These are phyloP conservation scores for Clamator glandarius DNA, from an alignment of 2,797 vertebrate species.

Conservation along the genomic window DNA sequence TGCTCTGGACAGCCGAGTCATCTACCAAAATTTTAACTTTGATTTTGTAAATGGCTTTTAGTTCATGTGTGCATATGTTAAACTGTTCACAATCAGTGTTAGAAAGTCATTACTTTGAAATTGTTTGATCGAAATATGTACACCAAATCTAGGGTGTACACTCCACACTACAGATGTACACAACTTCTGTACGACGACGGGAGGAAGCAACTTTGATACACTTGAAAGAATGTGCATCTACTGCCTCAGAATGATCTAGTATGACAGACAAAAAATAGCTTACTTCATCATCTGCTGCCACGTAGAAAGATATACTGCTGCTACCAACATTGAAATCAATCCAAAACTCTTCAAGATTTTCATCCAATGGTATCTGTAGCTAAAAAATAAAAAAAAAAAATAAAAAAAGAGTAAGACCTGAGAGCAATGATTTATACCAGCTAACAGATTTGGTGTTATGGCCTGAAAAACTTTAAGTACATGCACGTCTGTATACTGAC, in stretches of 20 bases:
- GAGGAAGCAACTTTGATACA: background rate
- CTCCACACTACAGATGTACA: background rate
- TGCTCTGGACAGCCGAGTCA: background rate
- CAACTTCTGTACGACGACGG: background rate
- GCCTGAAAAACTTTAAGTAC: background rate
- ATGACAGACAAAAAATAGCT: background rate
- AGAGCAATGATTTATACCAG: background rate
- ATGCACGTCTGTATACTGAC: background rate
- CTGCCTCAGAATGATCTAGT: background rate
- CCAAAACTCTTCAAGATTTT: conserved; percentile 95
- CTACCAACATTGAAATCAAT: conserved; percentile 95
- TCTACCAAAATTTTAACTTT: background rate
- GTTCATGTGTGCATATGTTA: rapidly evolving
- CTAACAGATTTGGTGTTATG: background rate
- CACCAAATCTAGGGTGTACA: background rate
- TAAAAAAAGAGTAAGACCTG: background rate
- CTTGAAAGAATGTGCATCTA: background rate
- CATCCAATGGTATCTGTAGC: conserved; percentile 92
- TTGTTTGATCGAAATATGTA: background rate
- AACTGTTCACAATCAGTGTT: background rate
- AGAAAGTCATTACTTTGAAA: background rate
- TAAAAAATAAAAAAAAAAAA: conserved; percentile 56
- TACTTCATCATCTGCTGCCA: conserved; percentile 83
- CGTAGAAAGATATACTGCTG: conserved; percentile 92
- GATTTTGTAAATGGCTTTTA: background rate